Conservation (phyloP, 1,140 invertebrate species). For the Rhyzopertha dominica region DNA sequence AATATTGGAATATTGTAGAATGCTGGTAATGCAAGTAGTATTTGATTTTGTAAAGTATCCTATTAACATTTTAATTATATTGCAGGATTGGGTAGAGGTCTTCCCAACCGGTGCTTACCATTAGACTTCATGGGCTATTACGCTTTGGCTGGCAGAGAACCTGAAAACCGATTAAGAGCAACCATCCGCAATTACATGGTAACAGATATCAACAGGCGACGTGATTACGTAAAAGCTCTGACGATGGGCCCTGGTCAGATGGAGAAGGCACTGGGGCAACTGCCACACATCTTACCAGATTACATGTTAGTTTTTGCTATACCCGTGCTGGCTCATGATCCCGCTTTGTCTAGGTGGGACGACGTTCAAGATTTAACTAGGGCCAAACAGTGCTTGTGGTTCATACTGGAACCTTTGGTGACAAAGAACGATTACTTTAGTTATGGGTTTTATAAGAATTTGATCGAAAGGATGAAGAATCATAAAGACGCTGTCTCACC, state of each 20-base stretch:
- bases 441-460: conserved; percentile 91
- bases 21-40: too few species aligned
- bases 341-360: conserved; percentile 70
- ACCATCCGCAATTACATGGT: conserved; percentile 62
- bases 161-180: conserved; percentile 56
- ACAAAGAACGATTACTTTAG: conserved; percentile 91
- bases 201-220: conserved; percentile 80
- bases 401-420: conserved; percentile 89
- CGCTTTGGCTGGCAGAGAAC: conserved; percentile 79
- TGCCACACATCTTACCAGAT: conserved; percentile 88
- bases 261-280: conserved; percentile 63
- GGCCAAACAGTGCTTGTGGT: conserved; percentile 84
- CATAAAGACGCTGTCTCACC: conserved; percentile 83
- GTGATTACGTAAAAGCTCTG: conserved; percentile 86
- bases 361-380: conserved; percentile 69
- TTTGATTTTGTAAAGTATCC: too few species aligned
- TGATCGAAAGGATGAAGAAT: conserved; percentile 88
- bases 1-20: too few species aligned
- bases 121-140: conserved; percentile 97
- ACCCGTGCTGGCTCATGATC: conserved; percentile 87
- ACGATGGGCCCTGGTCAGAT: conserved; percentile 51
- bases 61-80: too few species aligned
- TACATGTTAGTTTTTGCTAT: conserved; percentile 95
- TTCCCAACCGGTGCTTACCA: conserved; percentile 84
- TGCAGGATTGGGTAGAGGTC: conserved; percentile 59